Percentiles rank a stretch among this genome's conserved stretches.
Evolutionary conservation across 2,888 invertebrate genomes (phyloP).

Genomic region (Tetrapedia diversipes): DNA sequence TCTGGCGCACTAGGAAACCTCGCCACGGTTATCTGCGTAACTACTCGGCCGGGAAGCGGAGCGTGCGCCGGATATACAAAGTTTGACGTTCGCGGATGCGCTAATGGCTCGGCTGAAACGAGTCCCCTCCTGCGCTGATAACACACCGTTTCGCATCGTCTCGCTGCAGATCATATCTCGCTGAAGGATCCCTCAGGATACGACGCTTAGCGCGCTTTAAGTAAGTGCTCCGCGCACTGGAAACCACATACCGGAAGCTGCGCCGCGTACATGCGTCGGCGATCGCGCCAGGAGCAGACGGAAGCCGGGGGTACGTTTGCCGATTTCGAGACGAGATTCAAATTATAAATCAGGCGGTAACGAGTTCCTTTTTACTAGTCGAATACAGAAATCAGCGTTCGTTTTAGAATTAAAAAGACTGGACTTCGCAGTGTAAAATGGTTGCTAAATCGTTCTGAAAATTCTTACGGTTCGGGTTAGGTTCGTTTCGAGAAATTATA

Average conservation of each 20-base stretch:
- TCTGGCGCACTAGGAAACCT: conserved; percentile 7
- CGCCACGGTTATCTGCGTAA: conserved; percentile 57
- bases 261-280: background rate
- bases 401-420: too few species aligned
- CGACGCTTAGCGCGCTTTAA: conserved; percentile 54
- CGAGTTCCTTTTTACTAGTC: background rate
- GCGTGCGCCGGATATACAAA: conserved; percentile 59
- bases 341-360: background rate
- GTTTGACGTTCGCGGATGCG: conserved; percentile 67
- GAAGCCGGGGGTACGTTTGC: background rate
- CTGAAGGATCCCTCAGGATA: conserved; percentile 63
- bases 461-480: too few species aligned
- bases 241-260: conserved; percentile 20
- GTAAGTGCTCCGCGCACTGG: conserved; percentile 50
- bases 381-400: too few species aligned
- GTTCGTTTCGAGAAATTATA: too few species aligned
- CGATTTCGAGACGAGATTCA: conserved; percentile 9
- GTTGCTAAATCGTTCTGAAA: too few species aligned
- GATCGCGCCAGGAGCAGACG: background rate
- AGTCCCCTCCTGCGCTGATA: conserved; percentile 63
- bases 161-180: conserved; percentile 62
- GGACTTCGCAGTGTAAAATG: too few species aligned
- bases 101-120: conserved; percentile 67
- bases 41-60: conserved; percentile 51
- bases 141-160: conserved; percentile 50